phyloP scores from a whole-genome alignment of 2,888 invertebrate genomes.

The Drosophila quinaria region DNA sequence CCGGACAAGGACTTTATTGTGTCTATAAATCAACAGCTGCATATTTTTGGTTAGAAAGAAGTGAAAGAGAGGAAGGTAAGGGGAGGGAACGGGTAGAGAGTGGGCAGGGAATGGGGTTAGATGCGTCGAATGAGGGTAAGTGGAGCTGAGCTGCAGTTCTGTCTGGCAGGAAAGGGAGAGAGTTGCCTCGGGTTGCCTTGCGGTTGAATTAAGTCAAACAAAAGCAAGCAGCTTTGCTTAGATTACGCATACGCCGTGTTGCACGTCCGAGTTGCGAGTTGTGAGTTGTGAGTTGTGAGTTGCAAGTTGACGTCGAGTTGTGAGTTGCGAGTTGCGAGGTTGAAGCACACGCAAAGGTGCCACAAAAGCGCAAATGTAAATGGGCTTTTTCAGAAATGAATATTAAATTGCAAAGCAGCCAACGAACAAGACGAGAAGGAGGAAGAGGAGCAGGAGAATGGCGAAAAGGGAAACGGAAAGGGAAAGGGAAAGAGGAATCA shows the following conservation, averaged over 20 bases:
- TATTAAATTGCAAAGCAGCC: slow-evolving; percentile 67
- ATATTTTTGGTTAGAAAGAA: slow-evolving; percentile 22
- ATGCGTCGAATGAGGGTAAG: not conserved
- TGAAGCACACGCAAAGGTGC: slow-evolving; percentile 45
- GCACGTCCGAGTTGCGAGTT: slow-evolving; percentile 18
- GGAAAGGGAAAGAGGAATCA: not conserved
- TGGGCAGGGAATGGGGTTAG: not conserved
- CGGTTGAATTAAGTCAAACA: slow-evolving; percentile 74
- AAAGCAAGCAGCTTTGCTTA: slow-evolving; percentile 67
- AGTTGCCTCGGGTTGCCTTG: slow-evolving; percentile 18
- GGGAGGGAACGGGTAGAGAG: not conserved
- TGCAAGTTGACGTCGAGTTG: slow-evolving; percentile 1
- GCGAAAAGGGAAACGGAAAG: not conserved
- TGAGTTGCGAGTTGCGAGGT: slow-evolving; percentile 6
- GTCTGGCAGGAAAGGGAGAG: not conserved
- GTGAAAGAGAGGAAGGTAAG: too few relatives aligned
- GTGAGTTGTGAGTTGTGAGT: too few relatives aligned
- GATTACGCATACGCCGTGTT: slow-evolving; percentile 72
- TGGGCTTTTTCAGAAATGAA: slow-evolving; percentile 72
- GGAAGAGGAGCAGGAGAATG: not conserved
- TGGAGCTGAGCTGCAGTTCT: not conserved
- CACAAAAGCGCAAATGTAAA: slow-evolving; percentile 74
- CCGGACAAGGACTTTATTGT: slow-evolving; percentile 21
- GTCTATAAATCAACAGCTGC: slow-evolving; percentile 42
- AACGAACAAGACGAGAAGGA: not conserved